Base-by-base conservation (phyloP, 2,113 vertebrate genomes). In the Orycteropus afer region DNA sequence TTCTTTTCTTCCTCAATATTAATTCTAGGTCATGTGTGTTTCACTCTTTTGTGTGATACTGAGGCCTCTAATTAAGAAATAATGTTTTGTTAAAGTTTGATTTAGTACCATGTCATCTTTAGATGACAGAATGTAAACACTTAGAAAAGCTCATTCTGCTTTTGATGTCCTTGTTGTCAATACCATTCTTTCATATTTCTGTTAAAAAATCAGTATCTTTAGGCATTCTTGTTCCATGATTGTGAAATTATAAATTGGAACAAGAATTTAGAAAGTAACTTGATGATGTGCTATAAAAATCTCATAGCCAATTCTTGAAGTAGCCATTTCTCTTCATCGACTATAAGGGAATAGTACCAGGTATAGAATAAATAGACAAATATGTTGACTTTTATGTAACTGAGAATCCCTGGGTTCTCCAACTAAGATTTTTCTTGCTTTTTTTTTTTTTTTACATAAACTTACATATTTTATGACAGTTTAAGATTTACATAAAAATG, bases 281-380 rank as follows among this genome's bases (percentile, higher is more conserved):
- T 82, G 61, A 6, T 23, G 61, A 83, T 40, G 49, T 14, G 1
- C 51, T 81, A 2, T 15, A 57, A 67, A 40, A 86, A 86, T 79
- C 59, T 17, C 74, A 65, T 91, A 84, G 42, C 12, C 25, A 45
- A 42, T 51, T 55, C 13, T 73, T 82, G 47, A 59, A 17, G 27
- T 89, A 59, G 29, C 12, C 10, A 49, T 89, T 94, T 80, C 45
- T 90, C 29, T 90, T 96, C n/a, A 51, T 49, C 69, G 49, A 89
- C 8, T 65, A 80, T 51, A 76, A 73, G 47, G 25, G 45, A 74
- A 34, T 59, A 53, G 14, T 65, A 81, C 14, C 27, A 76, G 6
- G 27, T 80, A 12, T 15, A n/a, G 57, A 69, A 45, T 80, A 11
- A 55, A 47, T 34, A 63, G 6, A 76, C 5, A 23, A 29, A 4